Evolutionary conservation across 2,888 invertebrate species (phyloP).

Genomic region (Beris chalybata): DNA sequence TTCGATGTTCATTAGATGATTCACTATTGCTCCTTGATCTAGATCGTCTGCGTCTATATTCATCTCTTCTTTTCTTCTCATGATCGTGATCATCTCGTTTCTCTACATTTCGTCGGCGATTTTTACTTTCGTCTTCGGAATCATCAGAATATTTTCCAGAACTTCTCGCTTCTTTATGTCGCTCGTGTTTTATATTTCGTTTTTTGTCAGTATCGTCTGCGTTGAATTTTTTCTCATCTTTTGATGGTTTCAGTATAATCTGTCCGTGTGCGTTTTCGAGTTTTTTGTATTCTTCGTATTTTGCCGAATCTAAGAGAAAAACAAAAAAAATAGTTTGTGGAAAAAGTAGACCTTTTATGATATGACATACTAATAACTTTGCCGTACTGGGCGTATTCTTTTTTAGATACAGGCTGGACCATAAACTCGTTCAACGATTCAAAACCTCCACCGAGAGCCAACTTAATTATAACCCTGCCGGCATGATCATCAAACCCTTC

Average conservation of each 20-base stretch:
- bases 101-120: neutral
- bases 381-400: constrained; percentile 78
- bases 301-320: constrained; percentile 63
- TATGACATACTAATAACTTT: constrained; percentile 82
- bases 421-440: constrained; percentile 77
- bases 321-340: constrained; percentile 3
- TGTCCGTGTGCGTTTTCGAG: constrained; percentile 51
- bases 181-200: constrained; percentile 15
- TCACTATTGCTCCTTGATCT: constrained; percentile 8
- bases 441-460: constrained; percentile 67
- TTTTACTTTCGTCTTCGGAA: neutral
- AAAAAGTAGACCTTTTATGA: neutral
- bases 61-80: neutral
- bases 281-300: constrained; percentile 71
- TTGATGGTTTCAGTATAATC: constrained; percentile 44
- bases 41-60: neutral
- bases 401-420: constrained; percentile 74
- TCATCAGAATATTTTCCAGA: constrained; percentile 15
- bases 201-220: constrained; percentile 15
- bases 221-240: constrained; percentile 4
- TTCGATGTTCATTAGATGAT: constrained; percentile 40
- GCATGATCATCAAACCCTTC: constrained; percentile 82
- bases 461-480: constrained; percentile 75
- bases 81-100: neutral
- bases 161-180: neutral